Conservation (phyloP, 64 coral and sea anemone species). For the Hydrozoanthus tunicans region DNA sequence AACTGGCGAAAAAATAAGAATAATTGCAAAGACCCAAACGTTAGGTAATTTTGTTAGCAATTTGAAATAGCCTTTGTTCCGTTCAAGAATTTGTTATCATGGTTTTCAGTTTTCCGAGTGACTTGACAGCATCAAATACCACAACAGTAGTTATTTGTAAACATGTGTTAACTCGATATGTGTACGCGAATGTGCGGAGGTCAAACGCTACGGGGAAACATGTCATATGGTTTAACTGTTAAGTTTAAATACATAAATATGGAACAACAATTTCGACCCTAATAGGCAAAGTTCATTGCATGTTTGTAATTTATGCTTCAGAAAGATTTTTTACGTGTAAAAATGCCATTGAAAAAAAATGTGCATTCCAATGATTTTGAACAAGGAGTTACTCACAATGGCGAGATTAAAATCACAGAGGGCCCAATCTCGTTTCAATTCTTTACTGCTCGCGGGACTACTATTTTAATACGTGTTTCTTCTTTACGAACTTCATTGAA, state of each 20-base stretch:
- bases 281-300: conserved; percentile 5
- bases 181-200: not conserved
- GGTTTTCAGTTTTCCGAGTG: not conserved
- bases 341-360: not conserved
- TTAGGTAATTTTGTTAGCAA: too few species aligned
- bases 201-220: conserved; percentile 4
- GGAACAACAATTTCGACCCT: conserved; percentile 17
- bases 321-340: not conserved
- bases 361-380: not conserved
- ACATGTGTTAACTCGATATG: conserved; percentile 47
- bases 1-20: too few species aligned
- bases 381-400: too few species aligned
- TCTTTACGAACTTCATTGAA: too few species aligned
- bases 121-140: not conserved
- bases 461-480: too few species aligned
- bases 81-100: not conserved
- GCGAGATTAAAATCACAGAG: too few species aligned
- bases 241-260: conserved; percentile 21
- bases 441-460: too few species aligned
- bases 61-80: too few species aligned
- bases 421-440: too few species aligned
- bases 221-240: conserved; percentile 53
- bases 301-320: not conserved
- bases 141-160: not conserved
- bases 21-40: too few species aligned